Base-by-base conservation (phyloP, 1,140 invertebrate genomes). In the Calliopsis andreniformis region DNA sequence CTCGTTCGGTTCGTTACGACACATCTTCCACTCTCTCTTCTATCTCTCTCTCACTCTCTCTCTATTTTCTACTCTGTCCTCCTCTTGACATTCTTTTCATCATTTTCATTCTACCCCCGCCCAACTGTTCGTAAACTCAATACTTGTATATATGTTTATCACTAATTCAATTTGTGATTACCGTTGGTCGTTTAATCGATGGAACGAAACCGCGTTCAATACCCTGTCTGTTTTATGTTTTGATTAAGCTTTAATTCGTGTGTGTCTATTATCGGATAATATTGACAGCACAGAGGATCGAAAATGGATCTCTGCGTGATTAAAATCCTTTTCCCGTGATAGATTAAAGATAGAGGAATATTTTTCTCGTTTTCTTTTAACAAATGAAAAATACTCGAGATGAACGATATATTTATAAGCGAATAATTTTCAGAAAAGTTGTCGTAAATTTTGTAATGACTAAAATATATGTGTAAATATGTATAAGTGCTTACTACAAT, bases 131-230 rank as follows among this genome's bases (percentile, higher is more conserved):
- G 18, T 28, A 16, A 4, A 14, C 32, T 8, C 5, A 59, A 7
- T 39, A 59, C 8, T 14, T 59, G 16, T 71, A 8, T 56, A 76
- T 12, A 78, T 43, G 47, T 78, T 59, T 35, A 55, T 49, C 28
- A 18, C 39, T 73, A 28, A 55, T 59, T 63, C 14, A 14, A 76
- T 23, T 67, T 39, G 80, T 71, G 69, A 77, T 70, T 39, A 80
- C 58, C 51, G 55, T 72, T 79, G 61, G 42, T 30, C 39, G 55
- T 53, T 73, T 80, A 69, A 58, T 69, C 28, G 49, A 67, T 66
- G 16, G 43, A 66, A 49, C 43, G 47, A 51, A 64, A 47, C n/a
- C 47, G 70, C 78, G n/a, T 23, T 25, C 51, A 25, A 59, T 73
- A 43, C 42, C 32, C 30, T 58, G 39, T 39, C 16, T 25, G 7